Evolutionary conservation across 2,888 invertebrate genomes (phyloP).

Genomic region (Troides helena): DNA sequence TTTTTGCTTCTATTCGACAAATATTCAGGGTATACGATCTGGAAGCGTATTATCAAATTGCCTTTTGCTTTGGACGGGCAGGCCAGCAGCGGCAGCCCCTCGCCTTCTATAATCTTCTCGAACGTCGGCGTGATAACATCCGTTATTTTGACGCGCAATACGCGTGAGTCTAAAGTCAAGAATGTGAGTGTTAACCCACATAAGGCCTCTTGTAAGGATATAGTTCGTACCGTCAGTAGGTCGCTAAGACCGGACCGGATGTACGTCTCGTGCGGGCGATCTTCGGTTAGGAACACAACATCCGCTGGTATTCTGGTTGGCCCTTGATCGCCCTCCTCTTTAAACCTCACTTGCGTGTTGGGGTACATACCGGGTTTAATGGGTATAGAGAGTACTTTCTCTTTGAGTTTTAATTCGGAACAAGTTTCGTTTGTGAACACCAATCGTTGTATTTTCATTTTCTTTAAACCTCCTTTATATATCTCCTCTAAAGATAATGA

Average conservation of each 20-base stretch:
- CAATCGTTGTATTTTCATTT: conserved; percentile 88
- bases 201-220: conserved; percentile 85
- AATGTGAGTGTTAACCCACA: conserved; percentile 84
- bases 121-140: conserved; percentile 86
- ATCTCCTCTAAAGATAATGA: conserved; percentile 78
- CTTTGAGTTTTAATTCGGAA: conserved; percentile 81
- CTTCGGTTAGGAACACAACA: conserved; percentile 86
- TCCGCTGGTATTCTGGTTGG: conserved; percentile 87
- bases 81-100: conserved; percentile 86
- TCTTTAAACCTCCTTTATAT: conserved; percentile 88
- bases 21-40: conserved; percentile 65
- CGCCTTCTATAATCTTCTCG: conserved; percentile 84
- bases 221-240: conserved; percentile 80
- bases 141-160: conserved; percentile 83
- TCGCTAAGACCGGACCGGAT: conserved; percentile 83
- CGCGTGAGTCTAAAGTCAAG: conserved; percentile 85
- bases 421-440: conserved; percentile 84
- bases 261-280: conserved; percentile 84
- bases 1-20: conserved; percentile 68
- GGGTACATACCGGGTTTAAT: conserved; percentile 87
- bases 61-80: conserved; percentile 82
- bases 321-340: conserved; percentile 89
- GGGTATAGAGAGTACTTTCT: conserved; percentile 87
- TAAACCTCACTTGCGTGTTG: conserved; percentile 86
- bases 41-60: conserved; percentile 85